These are phyloP conservation scores for Aulostomus chinensis DNA, from an alignment of 2,797 vertebrate species.

Conservation along the genomic window DNA sequence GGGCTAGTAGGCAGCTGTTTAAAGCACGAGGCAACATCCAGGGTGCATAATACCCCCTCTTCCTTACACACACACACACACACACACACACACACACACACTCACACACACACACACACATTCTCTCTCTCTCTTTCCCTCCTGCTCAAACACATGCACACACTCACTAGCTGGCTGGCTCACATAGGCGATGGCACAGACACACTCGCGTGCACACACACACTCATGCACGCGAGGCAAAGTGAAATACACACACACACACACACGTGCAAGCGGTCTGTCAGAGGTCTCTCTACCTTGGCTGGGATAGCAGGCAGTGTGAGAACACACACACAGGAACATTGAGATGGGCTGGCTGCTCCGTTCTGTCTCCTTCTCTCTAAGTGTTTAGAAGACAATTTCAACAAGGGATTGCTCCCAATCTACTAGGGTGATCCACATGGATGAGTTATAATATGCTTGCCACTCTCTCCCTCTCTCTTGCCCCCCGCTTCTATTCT, in stretches of 20 bases:
- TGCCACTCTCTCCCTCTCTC: slow-evolving; percentile 80
- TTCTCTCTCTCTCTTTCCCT: slow-evolving; percentile 42
- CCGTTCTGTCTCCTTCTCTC: slow-evolving; percentile 76
- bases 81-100: slow-evolving; percentile 54
- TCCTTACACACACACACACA: slow-evolving; percentile 60
- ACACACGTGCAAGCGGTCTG: slow-evolving; percentile 63
- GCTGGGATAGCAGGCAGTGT: slow-evolving; percentile 74
- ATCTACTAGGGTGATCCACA: slow-evolving; percentile 82
- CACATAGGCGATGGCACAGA: slow-evolving; percentile 53
- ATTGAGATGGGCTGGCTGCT: slow-evolving; percentile 74
- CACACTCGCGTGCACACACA: slow-evolving; percentile 18
- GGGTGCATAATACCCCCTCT: slow-evolving; percentile 82
- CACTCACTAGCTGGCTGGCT: slow-evolving; percentile 61
- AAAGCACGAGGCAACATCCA: slow-evolving; percentile 85
- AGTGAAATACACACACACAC: slow-evolving; percentile 60
- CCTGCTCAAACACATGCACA: slow-evolving; percentile 56
- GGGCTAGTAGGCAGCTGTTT: slow-evolving; percentile 83
- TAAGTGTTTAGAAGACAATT: slow-evolving; percentile 84
- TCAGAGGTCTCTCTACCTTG: slow-evolving; percentile 80
- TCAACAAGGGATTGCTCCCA: slow-evolving; percentile 83
- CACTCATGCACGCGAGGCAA: slow-evolving; percentile 23
- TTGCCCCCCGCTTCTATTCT: slow-evolving; percentile 58
- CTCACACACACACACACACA: slow-evolving; percentile 43
- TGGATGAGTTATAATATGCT: slow-evolving; percentile 86
- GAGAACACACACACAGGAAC: slow-evolving; percentile 70